Conservation (phyloP, 2,113 vertebrate species). For the Saccopteryx bilineata region DNA sequence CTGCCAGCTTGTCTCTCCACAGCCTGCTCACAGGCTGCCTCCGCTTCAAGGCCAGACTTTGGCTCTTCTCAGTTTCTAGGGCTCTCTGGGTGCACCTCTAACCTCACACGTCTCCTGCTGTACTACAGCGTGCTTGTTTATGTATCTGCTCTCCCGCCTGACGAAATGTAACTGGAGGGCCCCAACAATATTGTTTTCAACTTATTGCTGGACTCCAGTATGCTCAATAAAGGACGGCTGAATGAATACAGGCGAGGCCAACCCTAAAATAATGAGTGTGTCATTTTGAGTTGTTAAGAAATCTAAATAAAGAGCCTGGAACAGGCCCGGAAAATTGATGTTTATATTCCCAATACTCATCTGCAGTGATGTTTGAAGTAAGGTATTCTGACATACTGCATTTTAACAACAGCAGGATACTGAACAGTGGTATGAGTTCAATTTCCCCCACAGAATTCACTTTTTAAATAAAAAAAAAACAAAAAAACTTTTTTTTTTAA, state of each 20-base stretch:
- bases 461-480: background rate
- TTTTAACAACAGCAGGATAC: background rate
- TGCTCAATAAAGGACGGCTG: background rate
- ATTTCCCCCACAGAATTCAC: background rate
- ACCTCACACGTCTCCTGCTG: background rate
- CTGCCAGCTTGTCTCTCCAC: background rate
- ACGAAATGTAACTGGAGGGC: background rate
- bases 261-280: slow-evolving; percentile 3
- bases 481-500: background rate
- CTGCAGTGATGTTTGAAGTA: background rate
- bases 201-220: background rate
- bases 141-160: background rate
- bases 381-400: background rate
- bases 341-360: background rate
- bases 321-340: background rate
- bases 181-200: background rate
- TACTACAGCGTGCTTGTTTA: background rate
- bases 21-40: background rate
- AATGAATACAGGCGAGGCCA: background rate
- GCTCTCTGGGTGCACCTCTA: background rate
- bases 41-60: background rate
- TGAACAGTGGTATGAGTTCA: background rate
- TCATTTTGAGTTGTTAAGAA: slow-evolving; percentile 41
- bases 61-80: background rate
- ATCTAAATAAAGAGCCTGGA: slow-evolving; percentile 14